These are phyloP conservation scores for Pseudeuparius sepicola DNA, from an alignment of 2,888 invertebrate species.

Conservation along the genomic window DNA sequence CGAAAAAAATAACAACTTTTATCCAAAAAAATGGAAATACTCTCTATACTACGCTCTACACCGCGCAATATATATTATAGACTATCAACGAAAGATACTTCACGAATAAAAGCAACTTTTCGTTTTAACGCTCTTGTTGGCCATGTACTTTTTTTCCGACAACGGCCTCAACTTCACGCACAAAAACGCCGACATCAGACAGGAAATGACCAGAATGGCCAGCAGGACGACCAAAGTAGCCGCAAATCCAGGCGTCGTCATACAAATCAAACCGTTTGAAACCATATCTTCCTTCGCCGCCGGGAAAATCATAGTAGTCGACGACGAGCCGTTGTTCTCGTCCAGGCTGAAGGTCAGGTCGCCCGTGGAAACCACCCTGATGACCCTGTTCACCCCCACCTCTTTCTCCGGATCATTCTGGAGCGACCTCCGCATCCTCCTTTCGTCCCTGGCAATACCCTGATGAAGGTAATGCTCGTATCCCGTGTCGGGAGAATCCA, in stretches of 20 bases:
- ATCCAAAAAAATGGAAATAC: too few relatives aligned
- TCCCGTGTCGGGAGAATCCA: constrained; percentile 47
- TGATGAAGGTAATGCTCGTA: constrained; percentile 54
- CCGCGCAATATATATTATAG: too few relatives aligned
- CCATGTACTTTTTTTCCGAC: constrained; percentile 39
- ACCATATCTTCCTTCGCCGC: constrained; percentile 48
- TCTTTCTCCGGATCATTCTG: constrained; percentile 58
- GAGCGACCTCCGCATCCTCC: constrained; percentile 55
- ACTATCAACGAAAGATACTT: too few relatives aligned
- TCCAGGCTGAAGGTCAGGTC: constrained; percentile 79
- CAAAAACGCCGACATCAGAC: constrained; percentile 75
- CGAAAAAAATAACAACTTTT: too few relatives aligned
- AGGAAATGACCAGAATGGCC: constrained; percentile 73
- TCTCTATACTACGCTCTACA: too few relatives aligned
- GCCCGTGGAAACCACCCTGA: constrained; percentile 84
- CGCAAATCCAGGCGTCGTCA: constrained; percentile 91
- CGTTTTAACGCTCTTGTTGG: constrained; percentile 35
- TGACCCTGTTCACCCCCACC: constrained; percentile 77
- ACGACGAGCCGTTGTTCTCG: constrained; percentile 42
- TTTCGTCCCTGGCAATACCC: constrained; percentile 62
- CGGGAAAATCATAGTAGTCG: constrained; percentile 57
- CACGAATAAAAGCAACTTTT: constrained; percentile 62
- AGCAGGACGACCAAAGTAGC: constrained; percentile 75
- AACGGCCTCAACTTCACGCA: constrained; percentile 73
- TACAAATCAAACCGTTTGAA: constrained; percentile 62